phyloP scores from a whole-genome alignment of 2,113 vertebrate species.

The Peromyscus californicus region DNA sequence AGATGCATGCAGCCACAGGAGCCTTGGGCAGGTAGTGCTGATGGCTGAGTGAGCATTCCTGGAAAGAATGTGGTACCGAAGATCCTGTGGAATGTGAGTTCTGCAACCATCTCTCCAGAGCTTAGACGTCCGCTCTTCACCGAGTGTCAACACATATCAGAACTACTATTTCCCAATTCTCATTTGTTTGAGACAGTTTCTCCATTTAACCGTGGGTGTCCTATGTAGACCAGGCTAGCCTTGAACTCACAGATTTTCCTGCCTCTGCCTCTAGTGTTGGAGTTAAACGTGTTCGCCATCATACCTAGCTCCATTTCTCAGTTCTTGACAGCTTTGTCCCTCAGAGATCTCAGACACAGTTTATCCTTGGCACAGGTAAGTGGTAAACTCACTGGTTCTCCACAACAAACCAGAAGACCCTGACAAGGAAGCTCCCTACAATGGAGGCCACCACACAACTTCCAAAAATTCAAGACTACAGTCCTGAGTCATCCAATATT shows the following conservation, averaged over 20 bases:
- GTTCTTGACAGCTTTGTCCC: not conserved
- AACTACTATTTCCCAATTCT: not conserved
- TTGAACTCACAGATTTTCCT: not conserved
- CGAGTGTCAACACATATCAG: not conserved
- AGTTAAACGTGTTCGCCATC: not conserved
- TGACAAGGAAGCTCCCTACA: not conserved
- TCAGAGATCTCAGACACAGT: not conserved
- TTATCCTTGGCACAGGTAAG: not conserved
- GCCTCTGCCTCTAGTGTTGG: not conserved
- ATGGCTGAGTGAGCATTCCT: fast-evolving
- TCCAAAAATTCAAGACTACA: not conserved
- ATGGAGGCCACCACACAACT: not conserved
- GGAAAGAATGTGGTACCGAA: not conserved
- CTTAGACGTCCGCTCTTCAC: no score
- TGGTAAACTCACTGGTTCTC: not conserved
- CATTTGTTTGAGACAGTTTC: not conserved
- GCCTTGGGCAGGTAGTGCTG: not conserved
- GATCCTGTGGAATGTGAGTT: not conserved
- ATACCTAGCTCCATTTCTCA: not conserved
- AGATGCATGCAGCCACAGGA: not conserved
- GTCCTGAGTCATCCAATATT: not conserved
- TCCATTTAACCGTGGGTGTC: no score
- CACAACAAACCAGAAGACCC: not conserved
- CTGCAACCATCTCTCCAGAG: not conserved
- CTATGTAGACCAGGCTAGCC: not conserved